Percentiles rank a stretch among this genome's conserved stretches.
These are phyloP conservation scores for Heliconius charithonia DNA, from an alignment of 2,888 invertebrate genomes.

Conservation along the genomic window DNA sequence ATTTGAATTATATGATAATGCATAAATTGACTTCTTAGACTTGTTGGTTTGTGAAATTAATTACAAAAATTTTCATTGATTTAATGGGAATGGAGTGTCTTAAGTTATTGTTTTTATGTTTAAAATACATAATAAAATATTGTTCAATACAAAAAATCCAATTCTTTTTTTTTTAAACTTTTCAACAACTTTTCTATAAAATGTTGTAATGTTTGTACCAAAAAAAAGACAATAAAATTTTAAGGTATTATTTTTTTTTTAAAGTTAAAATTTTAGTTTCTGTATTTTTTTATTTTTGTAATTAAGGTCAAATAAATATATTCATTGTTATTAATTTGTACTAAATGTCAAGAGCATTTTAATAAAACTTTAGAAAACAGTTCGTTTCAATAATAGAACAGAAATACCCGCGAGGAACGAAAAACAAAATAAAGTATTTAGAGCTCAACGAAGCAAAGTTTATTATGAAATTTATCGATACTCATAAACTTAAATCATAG, in stretches of 20 bases:
- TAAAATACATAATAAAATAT: too few species aligned
- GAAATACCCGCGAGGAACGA: conserved; percentile 67
- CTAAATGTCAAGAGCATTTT: conserved; percentile 54
- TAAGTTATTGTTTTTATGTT: too few species aligned
- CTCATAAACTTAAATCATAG: conserved; percentile 23
- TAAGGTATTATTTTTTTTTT: too few species aligned
- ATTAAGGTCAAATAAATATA: neutral
- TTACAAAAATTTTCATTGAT: too few species aligned
- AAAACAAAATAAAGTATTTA: conserved; percentile 75
- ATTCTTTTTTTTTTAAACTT: too few species aligned
- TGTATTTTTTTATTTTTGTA: neutral
- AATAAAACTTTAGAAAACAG: conserved; percentile 76
- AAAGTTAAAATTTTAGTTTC: too few species aligned
- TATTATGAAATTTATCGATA: conserved; percentile 62
- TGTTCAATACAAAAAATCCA: too few species aligned
- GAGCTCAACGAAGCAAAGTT: conserved; percentile 66
- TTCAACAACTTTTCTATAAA: too few species aligned
- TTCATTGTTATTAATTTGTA: conserved; percentile 46
- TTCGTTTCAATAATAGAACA: conserved; percentile 73
- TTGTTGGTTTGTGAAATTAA: neutral
- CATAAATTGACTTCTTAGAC: neutral
- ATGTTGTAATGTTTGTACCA: too few species aligned
- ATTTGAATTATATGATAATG: neutral
- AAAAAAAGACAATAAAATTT: too few species aligned
- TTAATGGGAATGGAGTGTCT: too few species aligned